Base-by-base conservation (phyloP, 2,113 vertebrate genomes). In the Trochalopteron elliotii region DNA sequence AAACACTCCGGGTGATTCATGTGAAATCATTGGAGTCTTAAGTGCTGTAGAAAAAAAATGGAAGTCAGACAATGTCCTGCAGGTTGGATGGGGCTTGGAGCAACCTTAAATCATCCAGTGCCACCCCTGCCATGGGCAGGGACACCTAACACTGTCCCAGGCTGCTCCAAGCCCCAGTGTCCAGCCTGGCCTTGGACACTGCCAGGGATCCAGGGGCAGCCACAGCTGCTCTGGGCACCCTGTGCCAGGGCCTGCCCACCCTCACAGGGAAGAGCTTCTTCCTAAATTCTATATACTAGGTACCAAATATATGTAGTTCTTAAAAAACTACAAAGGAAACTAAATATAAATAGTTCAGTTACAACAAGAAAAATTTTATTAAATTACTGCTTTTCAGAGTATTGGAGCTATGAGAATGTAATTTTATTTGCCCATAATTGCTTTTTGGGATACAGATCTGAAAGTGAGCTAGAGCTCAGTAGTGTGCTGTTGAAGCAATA, bases 81-180 rank as follows among this genome's bases (percentile, higher is more conserved):
- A 65, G 22, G 44, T 57, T 81, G 44, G 37, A 44, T 15, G 4
- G 25, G 44, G 11, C 52, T 42, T 76, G 61, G 31, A 40, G 17
- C 70, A 67, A 5, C 25, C 20, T 57, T n/a, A 30, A 42, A 35
- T 57, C 31, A 35, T 21, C 20, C 52, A 24, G 8, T 50, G 0
- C 10, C 52, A 56, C 15, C 30, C 30, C 60, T 57, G 42, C 30
- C 30, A 6, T 40, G 42, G 35, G 24, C 71, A 86, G 31, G 31
- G 37, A 37, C 53, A 10, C 27, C 37, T 37, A 0, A 37, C 53
- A 10, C 52, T 53, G 52, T 18, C 17, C 28, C 50, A 52, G 16
- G 31, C 0, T 49, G 52, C 44, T 59, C 61, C 71, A 0, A 42
- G 21, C 37, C 44, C 37, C 37, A 39, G 10, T 1, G 0, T 59